Conservation (phyloP, 2,797 vertebrate genomes). For the Columba guinea region DNA sequence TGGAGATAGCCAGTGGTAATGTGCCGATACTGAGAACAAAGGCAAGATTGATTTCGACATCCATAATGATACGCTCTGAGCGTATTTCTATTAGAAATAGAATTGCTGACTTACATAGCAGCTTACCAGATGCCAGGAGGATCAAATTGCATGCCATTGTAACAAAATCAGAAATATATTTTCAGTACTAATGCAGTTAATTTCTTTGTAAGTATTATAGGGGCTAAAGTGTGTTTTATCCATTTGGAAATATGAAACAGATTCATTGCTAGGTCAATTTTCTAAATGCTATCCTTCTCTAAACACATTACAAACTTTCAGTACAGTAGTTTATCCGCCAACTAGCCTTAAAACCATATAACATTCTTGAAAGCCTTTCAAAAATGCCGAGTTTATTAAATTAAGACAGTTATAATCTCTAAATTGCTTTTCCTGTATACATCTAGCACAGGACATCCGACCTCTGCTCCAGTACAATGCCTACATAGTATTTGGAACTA, state of each 20-base stretch:
- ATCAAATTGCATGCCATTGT: slow-evolving; percentile 30
- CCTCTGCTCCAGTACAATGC: background rate
- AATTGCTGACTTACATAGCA: slow-evolving; percentile 31
- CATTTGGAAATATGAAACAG: slow-evolving; percentile 30
- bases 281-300: slow-evolving; percentile 6
- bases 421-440: slow-evolving; percentile 15
- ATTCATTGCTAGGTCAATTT: slow-evolving; percentile 2
- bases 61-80: background rate
- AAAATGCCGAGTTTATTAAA: slow-evolving; percentile 33
- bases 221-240: slow-evolving; percentile 10
- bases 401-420: background rate
- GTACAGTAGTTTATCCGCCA: background rate
- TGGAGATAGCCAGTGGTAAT: background rate
- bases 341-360: background rate
- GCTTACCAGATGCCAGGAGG: slow-evolving; percentile 22
- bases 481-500: background rate
- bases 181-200: slow-evolving; percentile 17
- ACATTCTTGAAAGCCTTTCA: background rate
- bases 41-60: background rate
- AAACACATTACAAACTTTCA: slow-evolving; percentile 32
- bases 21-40: background rate
- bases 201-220: slow-evolving; percentile 32
- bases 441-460: background rate
- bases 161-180: slow-evolving; percentile 17
- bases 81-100: background rate